phyloP scores from a whole-genome alignment of 2,113 vertebrate species.

The Thunnus thynnus region DNA sequence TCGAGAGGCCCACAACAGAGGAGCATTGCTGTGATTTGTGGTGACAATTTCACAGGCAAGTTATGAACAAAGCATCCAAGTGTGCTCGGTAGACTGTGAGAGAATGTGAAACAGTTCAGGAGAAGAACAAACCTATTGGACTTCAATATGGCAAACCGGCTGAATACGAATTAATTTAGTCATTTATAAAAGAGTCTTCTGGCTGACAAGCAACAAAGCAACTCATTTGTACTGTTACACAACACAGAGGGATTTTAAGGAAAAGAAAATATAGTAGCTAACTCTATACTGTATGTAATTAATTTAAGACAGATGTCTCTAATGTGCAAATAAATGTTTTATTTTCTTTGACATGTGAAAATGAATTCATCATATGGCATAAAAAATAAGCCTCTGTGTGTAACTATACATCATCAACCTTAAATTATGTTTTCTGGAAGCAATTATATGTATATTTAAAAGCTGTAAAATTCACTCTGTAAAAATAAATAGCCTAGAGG shows the following conservation, averaged over 20 bases:
- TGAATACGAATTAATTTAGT: slow-evolving; percentile 37
- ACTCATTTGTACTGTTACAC: slow-evolving; percentile 18
- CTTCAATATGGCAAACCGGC: neutral
- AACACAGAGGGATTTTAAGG: neutral
- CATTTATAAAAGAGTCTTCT: slow-evolving; percentile 24
- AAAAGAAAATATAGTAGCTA: neutral
- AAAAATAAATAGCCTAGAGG: too few species aligned
- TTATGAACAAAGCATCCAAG: slow-evolving; percentile 17
- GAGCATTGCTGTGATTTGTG: slow-evolving; percentile 37
- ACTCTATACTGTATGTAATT: neutral
- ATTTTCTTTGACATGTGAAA: neutral
- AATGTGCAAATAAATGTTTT: neutral
- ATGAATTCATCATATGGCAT: too few species aligned
- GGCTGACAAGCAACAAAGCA: slow-evolving; percentile 26
- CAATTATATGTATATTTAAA: too few species aligned
- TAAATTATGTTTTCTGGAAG: too few species aligned
- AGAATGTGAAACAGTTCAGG: slow-evolving; percentile 20
- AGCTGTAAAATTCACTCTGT: too few species aligned
- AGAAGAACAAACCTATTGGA: slow-evolving; percentile 1
- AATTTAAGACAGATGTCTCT: too few species aligned
- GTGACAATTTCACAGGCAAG: slow-evolving; percentile 19
- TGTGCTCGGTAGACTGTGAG: slow-evolving; percentile 11
- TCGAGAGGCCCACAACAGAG: slow-evolving; percentile 13
- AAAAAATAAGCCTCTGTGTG: too few species aligned
- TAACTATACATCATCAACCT: too few species aligned